A percentile compares a stretch with the other conserved stretches of the same genome.
Conservation (phyloP, 1,140 invertebrate species). For the Zaprionus lachaisei region DNA sequence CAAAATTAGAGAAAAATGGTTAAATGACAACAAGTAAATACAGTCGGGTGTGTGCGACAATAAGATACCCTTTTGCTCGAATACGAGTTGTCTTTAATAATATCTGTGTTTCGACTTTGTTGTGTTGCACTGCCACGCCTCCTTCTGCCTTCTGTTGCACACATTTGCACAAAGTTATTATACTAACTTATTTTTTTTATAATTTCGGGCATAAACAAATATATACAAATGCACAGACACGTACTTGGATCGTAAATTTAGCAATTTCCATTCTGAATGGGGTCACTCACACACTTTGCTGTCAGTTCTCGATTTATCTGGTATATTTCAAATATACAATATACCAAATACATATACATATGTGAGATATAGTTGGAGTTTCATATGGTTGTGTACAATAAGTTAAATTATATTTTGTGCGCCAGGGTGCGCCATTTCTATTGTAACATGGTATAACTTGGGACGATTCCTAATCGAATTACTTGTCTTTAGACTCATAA, state of each 20-base stretch:
- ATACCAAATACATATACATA: neutral
- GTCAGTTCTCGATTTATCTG: neutral
- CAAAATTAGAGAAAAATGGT: neutral
- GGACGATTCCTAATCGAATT: too few relatives aligned
- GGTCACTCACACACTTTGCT: neutral
- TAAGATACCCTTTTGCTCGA: neutral
- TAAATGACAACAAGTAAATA: neutral
- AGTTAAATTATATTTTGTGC: too few relatives aligned
- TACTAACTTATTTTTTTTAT: neutral
- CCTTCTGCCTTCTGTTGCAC: neutral
- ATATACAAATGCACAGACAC: slow-evolving; percentile 2
- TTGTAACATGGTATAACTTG: too few relatives aligned
- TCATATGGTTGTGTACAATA: too few relatives aligned
- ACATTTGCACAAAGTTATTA: neutral
- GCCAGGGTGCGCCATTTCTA: too few relatives aligned
- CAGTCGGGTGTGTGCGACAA: neutral
- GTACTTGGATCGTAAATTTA: neutral
- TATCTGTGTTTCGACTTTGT: too few relatives aligned
- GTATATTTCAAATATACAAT: neutral
- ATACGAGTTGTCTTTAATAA: too few relatives aligned
- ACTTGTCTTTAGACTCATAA: too few relatives aligned
- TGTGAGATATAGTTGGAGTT: neutral
- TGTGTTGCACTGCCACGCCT: too few relatives aligned
- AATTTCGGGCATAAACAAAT: neutral
- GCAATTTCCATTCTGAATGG: neutral